Percentiles rank a stretch among this genome's conserved stretches.
Conservation (phyloP, 1,140 invertebrate species). For the Latrodectus geometricus region DNA sequence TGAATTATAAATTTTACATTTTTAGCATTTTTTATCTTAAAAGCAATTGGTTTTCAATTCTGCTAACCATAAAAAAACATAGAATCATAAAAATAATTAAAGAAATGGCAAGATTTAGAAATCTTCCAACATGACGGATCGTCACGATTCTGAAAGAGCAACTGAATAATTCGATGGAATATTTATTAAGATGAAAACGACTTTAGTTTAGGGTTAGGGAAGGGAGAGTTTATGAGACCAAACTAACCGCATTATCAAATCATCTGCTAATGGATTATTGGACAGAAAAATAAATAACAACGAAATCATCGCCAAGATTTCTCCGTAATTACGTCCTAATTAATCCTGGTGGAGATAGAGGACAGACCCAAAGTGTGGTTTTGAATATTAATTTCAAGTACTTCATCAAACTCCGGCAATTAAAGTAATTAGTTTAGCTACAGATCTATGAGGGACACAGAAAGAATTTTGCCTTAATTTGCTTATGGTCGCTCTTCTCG, state of each 20-base stretch:
- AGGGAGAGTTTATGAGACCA: neutral
- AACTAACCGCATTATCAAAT: neutral
- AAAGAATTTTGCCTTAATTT: no score
- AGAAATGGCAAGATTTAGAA: no score
- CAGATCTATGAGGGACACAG: neutral
- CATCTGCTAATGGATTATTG: constrained; percentile 23
- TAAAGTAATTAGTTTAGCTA: constrained; percentile 35
- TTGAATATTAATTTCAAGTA: constrained; percentile 55
- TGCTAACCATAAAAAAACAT: no score
- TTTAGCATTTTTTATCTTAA: no score
- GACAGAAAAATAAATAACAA: constrained; percentile 21
- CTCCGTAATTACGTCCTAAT: constrained; percentile 44
- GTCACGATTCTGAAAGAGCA: neutral
- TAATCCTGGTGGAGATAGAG: constrained; percentile 31
- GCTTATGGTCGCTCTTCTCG: no score
- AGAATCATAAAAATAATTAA: no score
- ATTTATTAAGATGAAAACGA: neutral
- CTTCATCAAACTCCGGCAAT: constrained; percentile 40
- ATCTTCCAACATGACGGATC: neutral
- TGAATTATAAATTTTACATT: no score
- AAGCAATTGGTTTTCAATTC: no score
- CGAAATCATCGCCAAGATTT: constrained; percentile 22
- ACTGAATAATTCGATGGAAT: neutral
- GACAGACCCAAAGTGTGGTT: constrained; percentile 1
- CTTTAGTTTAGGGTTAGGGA: neutral